Conservation (phyloP, 1,140 invertebrate genomes). For the Galleria mellonella region DNA sequence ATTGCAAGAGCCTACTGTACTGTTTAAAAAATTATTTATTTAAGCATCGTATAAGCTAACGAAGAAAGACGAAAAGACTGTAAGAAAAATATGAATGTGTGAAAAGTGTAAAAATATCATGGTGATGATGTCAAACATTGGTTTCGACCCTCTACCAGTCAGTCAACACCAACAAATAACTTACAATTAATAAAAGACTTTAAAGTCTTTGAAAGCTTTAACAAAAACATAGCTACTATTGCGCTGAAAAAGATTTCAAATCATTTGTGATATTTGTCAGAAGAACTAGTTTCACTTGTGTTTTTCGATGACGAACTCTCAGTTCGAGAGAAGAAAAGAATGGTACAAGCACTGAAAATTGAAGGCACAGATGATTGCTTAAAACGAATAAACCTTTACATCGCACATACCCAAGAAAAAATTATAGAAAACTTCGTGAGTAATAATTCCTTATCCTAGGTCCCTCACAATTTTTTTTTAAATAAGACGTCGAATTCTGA, state of each 20-base stretch:
- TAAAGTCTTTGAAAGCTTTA: slow-evolving; percentile 3
- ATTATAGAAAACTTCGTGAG: slow-evolving; percentile 8
- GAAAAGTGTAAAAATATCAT: slow-evolving; percentile 1
- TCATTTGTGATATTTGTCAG: slow-evolving; percentile 7
- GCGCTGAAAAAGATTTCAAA: not conserved
- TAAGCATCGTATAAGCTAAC: too few species aligned
- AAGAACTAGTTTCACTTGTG: slow-evolving; percentile 9
- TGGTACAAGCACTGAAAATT: slow-evolving; percentile 6
- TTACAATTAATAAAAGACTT: slow-evolving; percentile 3
- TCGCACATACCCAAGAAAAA: slow-evolving; percentile 5
- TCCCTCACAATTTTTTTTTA: slow-evolving; percentile 1
- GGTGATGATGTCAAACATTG: slow-evolving; percentile 2
- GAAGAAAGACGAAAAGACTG: slow-evolving; percentile 5
- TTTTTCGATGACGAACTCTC: slow-evolving; percentile 10
- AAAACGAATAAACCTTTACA: slow-evolving; percentile 4
- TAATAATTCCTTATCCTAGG: slow-evolving; percentile 7
- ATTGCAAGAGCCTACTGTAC: slow-evolving; percentile 24
- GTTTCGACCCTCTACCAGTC: not conserved
- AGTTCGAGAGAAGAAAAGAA: slow-evolving; percentile 5
- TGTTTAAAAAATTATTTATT: slow-evolving; percentile 51
- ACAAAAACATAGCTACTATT: slow-evolving; percentile 5
- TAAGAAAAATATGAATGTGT: too few species aligned
- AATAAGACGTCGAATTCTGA: slow-evolving; percentile 7
- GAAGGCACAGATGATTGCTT: slow-evolving; percentile 2
- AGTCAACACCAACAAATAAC: slow-evolving; percentile 1